These are phyloP conservation scores for Himalopsyche tibetana DNA, from an alignment of 2,888 invertebrate genomes.

Conservation along the genomic window DNA sequence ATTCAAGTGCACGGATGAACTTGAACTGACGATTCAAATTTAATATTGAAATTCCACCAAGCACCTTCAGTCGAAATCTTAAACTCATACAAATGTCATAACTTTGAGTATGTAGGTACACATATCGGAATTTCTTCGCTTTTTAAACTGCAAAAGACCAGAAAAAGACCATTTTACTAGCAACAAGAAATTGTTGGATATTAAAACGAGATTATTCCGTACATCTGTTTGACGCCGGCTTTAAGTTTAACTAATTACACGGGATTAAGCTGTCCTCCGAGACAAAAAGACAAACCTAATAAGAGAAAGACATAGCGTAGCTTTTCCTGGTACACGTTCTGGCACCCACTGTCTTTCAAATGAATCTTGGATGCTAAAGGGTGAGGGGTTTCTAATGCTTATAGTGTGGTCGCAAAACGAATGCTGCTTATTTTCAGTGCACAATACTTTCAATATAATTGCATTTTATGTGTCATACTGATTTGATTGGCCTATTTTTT, in stretches of 20 bases:
- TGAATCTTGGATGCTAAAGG: not conserved
- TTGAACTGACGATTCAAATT: too few species aligned
- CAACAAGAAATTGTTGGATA: slow-evolving; percentile 46
- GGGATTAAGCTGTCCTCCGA: slow-evolving; percentile 59
- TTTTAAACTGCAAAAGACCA: not conserved
- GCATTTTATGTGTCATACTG: too few species aligned
- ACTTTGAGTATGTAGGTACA: too few species aligned
- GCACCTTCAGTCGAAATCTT: too few species aligned
- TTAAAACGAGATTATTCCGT: slow-evolving; percentile 61
- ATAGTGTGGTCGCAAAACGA: not conserved
- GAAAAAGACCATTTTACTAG: not conserved
- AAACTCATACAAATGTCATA: too few species aligned
- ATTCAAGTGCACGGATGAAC: too few species aligned
- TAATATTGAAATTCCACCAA: too few species aligned
- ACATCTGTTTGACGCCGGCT: slow-evolving; percentile 64
- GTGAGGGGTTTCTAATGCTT: not conserved
- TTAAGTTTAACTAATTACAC: slow-evolving; percentile 63
- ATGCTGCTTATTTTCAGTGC: too few species aligned
- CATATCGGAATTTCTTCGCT: too few species aligned
- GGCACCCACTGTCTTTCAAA: slow-evolving; percentile 8
- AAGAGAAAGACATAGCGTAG: slow-evolving; percentile 9
- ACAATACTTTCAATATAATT: too few species aligned
- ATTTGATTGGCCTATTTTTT: too few species aligned
- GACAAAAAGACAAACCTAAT: slow-evolving; percentile 57
- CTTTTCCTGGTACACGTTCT: slow-evolving; percentile 36